A percentile compares a stretch with the other conserved stretches of the same genome.
These are phyloP conservation scores for Phrixothrix hirtus DNA, from an alignment of 2,888 invertebrate species.

Conservation along the genomic window DNA sequence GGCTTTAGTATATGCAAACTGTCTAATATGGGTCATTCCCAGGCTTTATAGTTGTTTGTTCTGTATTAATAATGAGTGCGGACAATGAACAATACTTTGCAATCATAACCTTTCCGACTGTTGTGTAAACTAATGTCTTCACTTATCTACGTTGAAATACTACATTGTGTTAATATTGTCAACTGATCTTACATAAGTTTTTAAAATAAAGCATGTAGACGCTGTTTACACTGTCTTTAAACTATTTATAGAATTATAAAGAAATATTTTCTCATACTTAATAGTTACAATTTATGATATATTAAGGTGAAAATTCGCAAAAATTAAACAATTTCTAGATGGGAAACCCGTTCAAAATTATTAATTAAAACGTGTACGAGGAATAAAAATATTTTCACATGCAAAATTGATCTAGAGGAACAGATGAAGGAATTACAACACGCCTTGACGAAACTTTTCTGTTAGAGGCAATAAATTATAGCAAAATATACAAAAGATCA, in stretches of 20 bases:
- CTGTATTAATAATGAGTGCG: conserved; percentile 18
- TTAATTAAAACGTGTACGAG: no score
- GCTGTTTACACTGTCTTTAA: not conserved
- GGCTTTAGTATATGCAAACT: not conserved
- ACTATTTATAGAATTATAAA: not conserved
- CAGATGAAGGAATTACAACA: no score
- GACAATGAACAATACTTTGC: conserved; percentile 18
- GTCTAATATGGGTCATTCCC: conserved; percentile 14
- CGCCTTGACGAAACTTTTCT: no score
- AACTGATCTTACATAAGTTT: conserved; percentile 11
- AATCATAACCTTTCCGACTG: conserved; percentile 23
- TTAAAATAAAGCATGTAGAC: not conserved
- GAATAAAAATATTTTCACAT: no score
- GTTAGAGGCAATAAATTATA: no score
- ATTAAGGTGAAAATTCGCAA: no score
- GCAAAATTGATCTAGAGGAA: no score
- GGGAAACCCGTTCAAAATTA: no score
- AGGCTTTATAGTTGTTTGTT: conserved; percentile 19
- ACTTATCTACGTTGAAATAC: conserved; percentile 21
- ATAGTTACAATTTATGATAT: no score
- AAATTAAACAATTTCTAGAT: no score
- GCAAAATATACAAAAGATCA: no score
- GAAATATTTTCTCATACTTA: no score
- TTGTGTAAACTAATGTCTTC: conserved; percentile 23
- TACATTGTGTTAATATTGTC: conserved; percentile 18